Evolutionary conservation across 2,113 vertebrate species (phyloP).

Genomic region (Narcine bancroftii): DNA sequence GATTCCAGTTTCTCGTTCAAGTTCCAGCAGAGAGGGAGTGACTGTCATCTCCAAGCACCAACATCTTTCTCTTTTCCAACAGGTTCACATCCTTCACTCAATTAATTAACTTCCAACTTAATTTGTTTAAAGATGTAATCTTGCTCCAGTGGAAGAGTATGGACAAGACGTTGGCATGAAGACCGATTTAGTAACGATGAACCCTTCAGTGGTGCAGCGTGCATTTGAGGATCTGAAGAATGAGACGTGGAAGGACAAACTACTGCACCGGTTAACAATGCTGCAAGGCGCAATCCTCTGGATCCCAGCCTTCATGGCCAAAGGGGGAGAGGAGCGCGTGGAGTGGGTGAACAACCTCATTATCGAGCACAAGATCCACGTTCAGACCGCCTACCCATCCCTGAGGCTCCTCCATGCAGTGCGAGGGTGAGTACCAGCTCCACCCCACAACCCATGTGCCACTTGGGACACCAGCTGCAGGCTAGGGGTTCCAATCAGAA

Average conservation of each 20-base stretch:
- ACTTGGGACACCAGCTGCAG: too few relatives aligned
- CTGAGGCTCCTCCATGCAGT: conserved; percentile 89
- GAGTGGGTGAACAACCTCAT: conserved; percentile 88
- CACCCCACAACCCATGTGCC: not conserved
- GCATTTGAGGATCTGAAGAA: conserved; percentile 86
- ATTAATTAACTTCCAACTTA: not conserved
- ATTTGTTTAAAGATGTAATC: conserved; percentile 69
- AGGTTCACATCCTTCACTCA: too few relatives aligned
- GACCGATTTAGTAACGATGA: conserved; percentile 90
- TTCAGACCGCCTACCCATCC: conserved; percentile 86
- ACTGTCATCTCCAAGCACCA: too few relatives aligned
- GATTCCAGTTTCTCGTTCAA: too few relatives aligned
- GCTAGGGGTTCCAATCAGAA: too few relatives aligned
- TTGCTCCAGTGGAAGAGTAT: conserved; percentile 86
- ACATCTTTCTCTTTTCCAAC: too few relatives aligned
- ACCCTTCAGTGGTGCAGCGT: conserved; percentile 88
- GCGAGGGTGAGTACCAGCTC: conserved; percentile 69
- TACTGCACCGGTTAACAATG: conserved; percentile 71
- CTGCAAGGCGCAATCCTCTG: conserved; percentile 85
- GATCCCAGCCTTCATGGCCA: conserved; percentile 96
- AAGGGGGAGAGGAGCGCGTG: conserved; percentile 83
- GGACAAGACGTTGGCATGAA: conserved; percentile 71
- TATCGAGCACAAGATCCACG: conserved; percentile 70
- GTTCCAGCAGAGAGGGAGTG: too few relatives aligned
- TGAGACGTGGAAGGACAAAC: conserved; percentile 73